Percentiles rank a stretch among this genome's conserved stretches.
Conservation (phyloP, 2,797 vertebrate genomes). For the Brachymystax lenok region DNA sequence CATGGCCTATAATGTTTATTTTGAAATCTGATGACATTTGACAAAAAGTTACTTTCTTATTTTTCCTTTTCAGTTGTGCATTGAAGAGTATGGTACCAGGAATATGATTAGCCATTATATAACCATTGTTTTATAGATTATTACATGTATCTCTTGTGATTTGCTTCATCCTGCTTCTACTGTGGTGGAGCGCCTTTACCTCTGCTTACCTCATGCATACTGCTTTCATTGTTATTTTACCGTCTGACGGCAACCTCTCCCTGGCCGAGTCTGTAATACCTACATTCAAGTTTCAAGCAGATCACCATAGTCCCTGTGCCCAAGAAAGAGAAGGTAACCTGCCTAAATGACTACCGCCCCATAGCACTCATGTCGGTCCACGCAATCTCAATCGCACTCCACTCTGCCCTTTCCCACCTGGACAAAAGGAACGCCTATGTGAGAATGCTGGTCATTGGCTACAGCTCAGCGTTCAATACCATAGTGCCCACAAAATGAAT, state of each 20-base stretch:
- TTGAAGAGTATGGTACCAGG: background rate
- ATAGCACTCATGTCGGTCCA: too few species aligned
- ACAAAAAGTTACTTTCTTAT: background rate
- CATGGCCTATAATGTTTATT: background rate
- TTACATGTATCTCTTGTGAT: conserved; percentile 37
- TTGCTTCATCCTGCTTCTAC: conserved; percentile 47
- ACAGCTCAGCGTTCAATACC: too few species aligned
- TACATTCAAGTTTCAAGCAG: too few species aligned
- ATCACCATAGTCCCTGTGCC: background rate
- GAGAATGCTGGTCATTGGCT: too few species aligned
- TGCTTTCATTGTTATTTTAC: conserved; percentile 47
- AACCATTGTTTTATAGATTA: conserved; percentile 24
- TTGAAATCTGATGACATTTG: background rate
- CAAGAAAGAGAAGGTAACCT: too few species aligned
- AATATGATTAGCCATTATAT: background rate
- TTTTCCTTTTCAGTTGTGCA: background rate
- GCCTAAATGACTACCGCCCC: too few species aligned
- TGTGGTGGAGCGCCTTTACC: conserved; percentile 37
- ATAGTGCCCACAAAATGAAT: too few species aligned
- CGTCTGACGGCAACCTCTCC: conserved; percentile 29
- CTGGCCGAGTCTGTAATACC: too few species aligned
- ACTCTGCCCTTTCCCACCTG: too few species aligned
- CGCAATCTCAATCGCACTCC: too few species aligned
- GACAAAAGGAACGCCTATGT: too few species aligned
- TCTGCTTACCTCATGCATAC: conserved; percentile 41